Evolutionary conservation across 2,113 vertebrate genomes (phyloP).

Genomic region (Marmota flaviventris): DNA sequence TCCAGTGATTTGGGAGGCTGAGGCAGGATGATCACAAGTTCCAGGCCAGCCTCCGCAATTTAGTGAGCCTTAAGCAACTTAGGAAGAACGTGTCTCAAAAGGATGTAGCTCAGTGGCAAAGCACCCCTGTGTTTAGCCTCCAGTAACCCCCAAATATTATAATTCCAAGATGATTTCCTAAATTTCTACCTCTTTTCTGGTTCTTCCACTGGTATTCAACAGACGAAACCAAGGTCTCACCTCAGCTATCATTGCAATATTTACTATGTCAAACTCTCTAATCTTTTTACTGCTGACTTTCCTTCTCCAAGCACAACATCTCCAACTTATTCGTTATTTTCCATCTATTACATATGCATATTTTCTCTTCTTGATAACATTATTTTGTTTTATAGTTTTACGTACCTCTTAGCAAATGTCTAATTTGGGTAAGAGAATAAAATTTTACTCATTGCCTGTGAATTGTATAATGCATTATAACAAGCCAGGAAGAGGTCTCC

Average conservation of each 20-base stretch:
- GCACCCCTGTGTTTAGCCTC: too few species aligned
- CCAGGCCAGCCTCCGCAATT: too few species aligned
- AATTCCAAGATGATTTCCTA: neutral
- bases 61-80: too few species aligned
- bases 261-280: neutral
- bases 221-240: neutral
- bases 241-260: neutral
- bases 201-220: neutral
- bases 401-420: neutral
- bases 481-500: neutral
- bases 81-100: too few species aligned
- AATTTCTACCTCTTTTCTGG: neutral
- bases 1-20: too few species aligned
- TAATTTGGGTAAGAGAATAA: neutral
- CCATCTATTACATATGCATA: neutral
- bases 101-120: too few species aligned
- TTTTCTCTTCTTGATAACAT: neutral
- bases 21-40: too few species aligned
- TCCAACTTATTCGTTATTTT: neutral
- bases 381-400: neutral
- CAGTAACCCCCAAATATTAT: too few species aligned
- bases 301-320: neutral
- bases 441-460: neutral
- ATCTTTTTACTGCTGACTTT: neutral
- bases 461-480: neutral